Conservation (phyloP, 2,113 vertebrate species). For the Syngnathus typhle region DNA sequence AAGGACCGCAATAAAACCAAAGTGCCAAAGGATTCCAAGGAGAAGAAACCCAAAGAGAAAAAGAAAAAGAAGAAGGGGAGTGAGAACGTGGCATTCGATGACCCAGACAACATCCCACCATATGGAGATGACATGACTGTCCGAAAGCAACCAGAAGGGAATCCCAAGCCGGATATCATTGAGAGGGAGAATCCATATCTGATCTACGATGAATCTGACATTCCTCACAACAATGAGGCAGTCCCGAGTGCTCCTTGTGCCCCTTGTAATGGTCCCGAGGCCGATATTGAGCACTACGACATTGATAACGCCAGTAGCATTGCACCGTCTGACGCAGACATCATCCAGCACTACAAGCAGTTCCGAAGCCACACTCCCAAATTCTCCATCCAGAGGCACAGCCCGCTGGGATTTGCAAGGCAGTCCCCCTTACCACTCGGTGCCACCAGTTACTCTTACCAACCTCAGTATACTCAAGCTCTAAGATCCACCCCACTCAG, state of each 20-base stretch:
- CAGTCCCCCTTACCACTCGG: constrained; percentile 90
- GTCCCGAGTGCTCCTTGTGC: constrained; percentile 88
- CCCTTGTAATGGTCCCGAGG: constrained; percentile 73
- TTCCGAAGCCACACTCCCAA: constrained; percentile 95
- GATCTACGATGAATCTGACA: constrained; percentile 91
- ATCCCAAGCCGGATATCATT: constrained; percentile 95
- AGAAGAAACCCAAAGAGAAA: constrained; percentile 89
- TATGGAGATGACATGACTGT: constrained; percentile 93
- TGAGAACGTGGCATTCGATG: constrained; percentile 92
- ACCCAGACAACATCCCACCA: constrained; percentile 89
- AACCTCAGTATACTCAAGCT: constrained; percentile 81
- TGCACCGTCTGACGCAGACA: constrained; percentile 91
- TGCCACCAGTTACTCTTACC: constrained; percentile 87
- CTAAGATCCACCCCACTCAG: constrained; percentile 84
- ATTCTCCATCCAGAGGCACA: constrained; percentile 95
- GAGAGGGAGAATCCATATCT: constrained; percentile 96
- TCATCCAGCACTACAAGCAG: constrained; percentile 96
- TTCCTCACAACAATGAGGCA: constrained; percentile 76
- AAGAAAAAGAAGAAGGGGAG: constrained; percentile 96
- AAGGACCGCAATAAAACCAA: constrained; percentile 76
- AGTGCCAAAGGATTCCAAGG: constrained; percentile 73
- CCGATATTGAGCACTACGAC: constrained; percentile 93
- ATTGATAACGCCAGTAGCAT: constrained; percentile 98
- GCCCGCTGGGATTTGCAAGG: constrained; percentile 88
- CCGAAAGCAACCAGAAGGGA: constrained; percentile 92